phyloP scores from a whole-genome alignment of 2,888 invertebrate genomes.

The Gryllus longicercus region DNA sequence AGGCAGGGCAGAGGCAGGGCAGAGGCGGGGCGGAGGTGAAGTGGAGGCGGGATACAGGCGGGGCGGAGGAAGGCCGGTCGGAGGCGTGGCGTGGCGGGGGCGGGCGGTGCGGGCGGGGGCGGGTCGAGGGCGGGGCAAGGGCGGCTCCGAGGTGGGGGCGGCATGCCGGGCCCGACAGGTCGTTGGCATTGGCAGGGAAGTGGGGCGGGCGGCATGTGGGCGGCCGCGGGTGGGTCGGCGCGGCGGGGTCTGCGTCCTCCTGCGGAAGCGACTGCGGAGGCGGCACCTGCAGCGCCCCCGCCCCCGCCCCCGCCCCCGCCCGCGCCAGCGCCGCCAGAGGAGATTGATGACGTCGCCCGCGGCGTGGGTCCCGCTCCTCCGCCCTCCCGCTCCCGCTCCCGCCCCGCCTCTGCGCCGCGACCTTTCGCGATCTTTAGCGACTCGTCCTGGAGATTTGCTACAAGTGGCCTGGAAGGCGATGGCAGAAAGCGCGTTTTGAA shows the following conservation, averaged over 20 bases:
- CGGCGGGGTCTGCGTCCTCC: background rate
- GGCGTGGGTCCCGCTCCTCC: background rate
- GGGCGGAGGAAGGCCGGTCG: too few relatives aligned
- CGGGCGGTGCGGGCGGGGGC: too few relatives aligned
- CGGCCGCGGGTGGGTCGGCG: background rate
- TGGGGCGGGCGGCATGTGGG: background rate
- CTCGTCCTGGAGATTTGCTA: too few relatives aligned
- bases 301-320: background rate
- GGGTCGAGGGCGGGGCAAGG: too few relatives aligned
- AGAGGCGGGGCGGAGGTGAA: too few relatives aligned
- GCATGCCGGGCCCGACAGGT: background rate
- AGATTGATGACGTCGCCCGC: background rate
- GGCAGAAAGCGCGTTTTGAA: too few relatives aligned
- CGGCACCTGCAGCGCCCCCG: background rate
- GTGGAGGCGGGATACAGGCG: too few relatives aligned
- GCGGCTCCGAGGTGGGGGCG: too few relatives aligned
- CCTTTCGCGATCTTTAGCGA: too few relatives aligned
- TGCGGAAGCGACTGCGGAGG: constrained; percentile 4
- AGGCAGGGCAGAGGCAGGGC: too few relatives aligned
- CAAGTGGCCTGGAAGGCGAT: too few relatives aligned
- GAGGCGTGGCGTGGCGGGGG: too few relatives aligned
- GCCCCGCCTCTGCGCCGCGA: background rate
- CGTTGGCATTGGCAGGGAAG: background rate
- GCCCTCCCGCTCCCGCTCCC: background rate
- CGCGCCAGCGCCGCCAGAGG: background rate